phyloP scores from a whole-genome alignment of 2,888 invertebrate genomes.

The Cataglyphis altisquamis region DNA sequence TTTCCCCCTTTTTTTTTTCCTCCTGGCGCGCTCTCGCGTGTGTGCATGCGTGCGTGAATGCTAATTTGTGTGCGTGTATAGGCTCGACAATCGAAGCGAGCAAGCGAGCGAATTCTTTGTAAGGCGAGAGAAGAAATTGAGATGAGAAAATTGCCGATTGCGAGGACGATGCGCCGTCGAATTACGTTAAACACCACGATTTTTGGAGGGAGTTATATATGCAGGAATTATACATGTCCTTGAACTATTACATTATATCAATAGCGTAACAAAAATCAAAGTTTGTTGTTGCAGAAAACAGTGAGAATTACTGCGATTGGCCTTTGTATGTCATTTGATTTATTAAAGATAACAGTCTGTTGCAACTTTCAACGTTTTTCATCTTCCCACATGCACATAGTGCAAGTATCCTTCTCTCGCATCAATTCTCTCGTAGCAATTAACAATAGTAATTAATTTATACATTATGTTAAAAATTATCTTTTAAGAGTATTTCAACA shows the following conservation, averaged over 20 bases:
- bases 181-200: constrained; percentile 27
- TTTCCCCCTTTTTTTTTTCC: constrained; percentile 51
- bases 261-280: constrained; percentile 47
- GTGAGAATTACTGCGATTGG: constrained; percentile 53
- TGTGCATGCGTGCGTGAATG: constrained; percentile 67
- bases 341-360: constrained; percentile 57
- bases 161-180: constrained; percentile 68
- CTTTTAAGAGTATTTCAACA: neutral
- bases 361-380: constrained; percentile 35
- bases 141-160: constrained; percentile 60
- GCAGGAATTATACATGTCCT: constrained; percentile 15
- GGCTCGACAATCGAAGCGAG: constrained; percentile 66
- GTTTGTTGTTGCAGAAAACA: constrained; percentile 54
- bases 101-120: constrained; percentile 69
- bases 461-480: neutral
- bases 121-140: constrained; percentile 65
- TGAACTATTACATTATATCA: constrained; percentile 52
- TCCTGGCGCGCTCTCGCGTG: constrained; percentile 71
- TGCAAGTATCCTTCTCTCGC: neutral
- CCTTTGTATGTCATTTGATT: constrained; percentile 57
- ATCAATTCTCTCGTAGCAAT: neutral
- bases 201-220: constrained; percentile 42
- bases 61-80: constrained; percentile 68
- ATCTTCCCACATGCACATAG: constrained; percentile 15
- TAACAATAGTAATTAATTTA: neutral